Evolutionary conservation across 2,888 invertebrate genomes (phyloP).

Genomic region (Coleophora deauratella): DNA sequence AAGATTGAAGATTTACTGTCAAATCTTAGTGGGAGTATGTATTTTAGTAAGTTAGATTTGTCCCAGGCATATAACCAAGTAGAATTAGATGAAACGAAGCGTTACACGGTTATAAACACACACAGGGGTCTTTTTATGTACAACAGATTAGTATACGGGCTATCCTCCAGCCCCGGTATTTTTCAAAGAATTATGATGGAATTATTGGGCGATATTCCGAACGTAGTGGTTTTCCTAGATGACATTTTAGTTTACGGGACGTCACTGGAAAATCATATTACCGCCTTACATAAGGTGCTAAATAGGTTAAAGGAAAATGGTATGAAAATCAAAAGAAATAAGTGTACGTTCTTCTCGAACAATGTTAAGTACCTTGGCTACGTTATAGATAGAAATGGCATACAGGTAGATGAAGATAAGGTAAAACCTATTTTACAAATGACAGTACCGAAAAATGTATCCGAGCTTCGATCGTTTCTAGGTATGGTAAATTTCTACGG

Average conservation of each 20-base stretch:
- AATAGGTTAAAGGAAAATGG: neutral
- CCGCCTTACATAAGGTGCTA: neutral
- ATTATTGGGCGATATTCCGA: slow-evolving; percentile 1
- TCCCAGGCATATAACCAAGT: slow-evolving; percentile 12
- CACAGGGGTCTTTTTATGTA: slow-evolving; percentile 9
- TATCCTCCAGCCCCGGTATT: slow-evolving; percentile 10
- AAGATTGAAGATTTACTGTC: slow-evolving; percentile 17
- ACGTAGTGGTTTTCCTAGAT: slow-evolving; percentile 3
- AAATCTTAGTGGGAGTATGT: slow-evolving; percentile 10
- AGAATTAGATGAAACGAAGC: slow-evolving; percentile 14
- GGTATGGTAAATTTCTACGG: slow-evolving; percentile 15
- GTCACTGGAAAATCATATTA: neutral
- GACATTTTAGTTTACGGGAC: neutral
- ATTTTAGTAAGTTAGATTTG: no score
- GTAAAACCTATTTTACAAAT: slow-evolving; percentile 3
- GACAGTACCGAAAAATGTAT: slow-evolving; percentile 3
- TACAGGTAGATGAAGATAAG: neutral
- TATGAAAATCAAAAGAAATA: slow-evolving; percentile 4
- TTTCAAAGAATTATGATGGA: slow-evolving; percentile 10
- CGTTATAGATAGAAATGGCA: neutral
- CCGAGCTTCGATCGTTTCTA: slow-evolving; percentile 13
- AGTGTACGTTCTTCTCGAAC: slow-evolving; percentile 2
- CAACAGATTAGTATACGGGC: slow-evolving; percentile 6
- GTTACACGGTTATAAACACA: slow-evolving; percentile 18
- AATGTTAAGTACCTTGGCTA: slow-evolving; percentile 5